These are phyloP conservation scores for Acrocephalus kingi DNA, from an alignment of 2,113 vertebrate species.

Conservation along the genomic window DNA sequence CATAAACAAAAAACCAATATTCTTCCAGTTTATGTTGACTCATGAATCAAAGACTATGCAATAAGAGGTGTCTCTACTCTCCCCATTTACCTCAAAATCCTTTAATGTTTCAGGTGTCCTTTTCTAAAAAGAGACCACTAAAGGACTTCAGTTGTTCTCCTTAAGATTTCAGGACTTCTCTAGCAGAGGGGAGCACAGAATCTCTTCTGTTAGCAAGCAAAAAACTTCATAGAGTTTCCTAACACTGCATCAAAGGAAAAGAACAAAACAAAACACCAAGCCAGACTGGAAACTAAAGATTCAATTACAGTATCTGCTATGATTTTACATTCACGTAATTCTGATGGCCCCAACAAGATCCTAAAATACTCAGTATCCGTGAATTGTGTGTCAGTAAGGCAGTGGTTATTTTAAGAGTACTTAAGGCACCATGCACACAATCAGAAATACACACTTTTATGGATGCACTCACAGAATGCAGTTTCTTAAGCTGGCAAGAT, in stretches of 20 bases:
- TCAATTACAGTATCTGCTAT: neutral
- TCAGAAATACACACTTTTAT: neutral
- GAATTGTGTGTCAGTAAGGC: rapidly evolving
- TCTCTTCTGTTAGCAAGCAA: neutral
- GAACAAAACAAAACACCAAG: neutral
- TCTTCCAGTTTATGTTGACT: neutral
- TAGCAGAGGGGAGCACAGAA: rapidly evolving
- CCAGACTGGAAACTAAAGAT: neutral
- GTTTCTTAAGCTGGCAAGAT: neutral
- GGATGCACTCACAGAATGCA: neutral
- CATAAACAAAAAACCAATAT: neutral
- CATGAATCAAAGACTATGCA: neutral
- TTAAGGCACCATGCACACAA: neutral
- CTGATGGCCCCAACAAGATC: neutral
- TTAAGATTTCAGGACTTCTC: neutral
- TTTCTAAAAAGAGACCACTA: neutral
- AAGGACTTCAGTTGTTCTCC: neutral
- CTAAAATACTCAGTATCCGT: neutral
- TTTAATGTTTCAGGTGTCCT: neutral
- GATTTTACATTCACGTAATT: neutral
- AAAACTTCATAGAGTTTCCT: neutral
- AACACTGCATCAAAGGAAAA: neutral
- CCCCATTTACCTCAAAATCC: neutral
- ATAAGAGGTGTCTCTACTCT: neutral
- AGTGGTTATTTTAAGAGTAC: neutral